These are phyloP conservation scores for Xenopus laevis DNA, from an alignment of 2,113 vertebrate genomes.

Conservation along the genomic window DNA sequence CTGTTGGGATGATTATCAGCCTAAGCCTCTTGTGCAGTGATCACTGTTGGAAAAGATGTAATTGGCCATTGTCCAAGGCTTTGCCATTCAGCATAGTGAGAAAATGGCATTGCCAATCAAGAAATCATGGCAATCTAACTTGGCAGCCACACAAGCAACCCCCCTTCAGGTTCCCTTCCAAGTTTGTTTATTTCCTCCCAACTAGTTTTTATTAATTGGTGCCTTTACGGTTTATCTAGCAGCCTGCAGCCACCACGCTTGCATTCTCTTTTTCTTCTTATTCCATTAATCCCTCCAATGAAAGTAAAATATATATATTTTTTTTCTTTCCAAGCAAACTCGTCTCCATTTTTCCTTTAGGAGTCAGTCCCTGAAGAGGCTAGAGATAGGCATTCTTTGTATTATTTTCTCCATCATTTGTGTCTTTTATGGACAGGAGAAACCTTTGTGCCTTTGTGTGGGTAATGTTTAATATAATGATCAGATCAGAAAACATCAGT, in stretches of 20 bases:
- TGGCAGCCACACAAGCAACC: conserved; percentile 26
- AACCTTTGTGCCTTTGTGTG: neutral
- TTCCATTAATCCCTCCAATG: conserved; percentile 29
- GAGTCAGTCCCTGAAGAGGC: conserved; percentile 15
- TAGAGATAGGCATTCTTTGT: conserved; percentile 4
- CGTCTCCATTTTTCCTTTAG: neutral
- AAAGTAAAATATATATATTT: conserved; percentile 24
- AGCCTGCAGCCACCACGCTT: conserved; percentile 27
- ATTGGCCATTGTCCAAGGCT: conserved; percentile 27
- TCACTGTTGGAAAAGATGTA: conserved; percentile 33
- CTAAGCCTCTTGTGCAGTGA: conserved; percentile 20
- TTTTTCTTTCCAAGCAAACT: conserved; percentile 16
- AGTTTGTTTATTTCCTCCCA: conserved; percentile 31
- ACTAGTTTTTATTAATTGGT: conserved; percentile 35
- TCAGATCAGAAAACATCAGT: neutral
- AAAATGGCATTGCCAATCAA: conserved; percentile 31
- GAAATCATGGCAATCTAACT: conserved; percentile 24
- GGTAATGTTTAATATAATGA: conserved; percentile 1
- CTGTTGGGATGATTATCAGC: conserved; percentile 22
- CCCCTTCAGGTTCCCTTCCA: conserved; percentile 24
- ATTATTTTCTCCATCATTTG: neutral
- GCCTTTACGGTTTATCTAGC: conserved; percentile 31
- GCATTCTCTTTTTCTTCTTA: conserved; percentile 15
- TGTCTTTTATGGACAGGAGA: neutral
- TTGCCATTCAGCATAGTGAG: conserved; percentile 15